Conservation (phyloP, 2,797 vertebrate genomes). For the Natrix natrix region DNA sequence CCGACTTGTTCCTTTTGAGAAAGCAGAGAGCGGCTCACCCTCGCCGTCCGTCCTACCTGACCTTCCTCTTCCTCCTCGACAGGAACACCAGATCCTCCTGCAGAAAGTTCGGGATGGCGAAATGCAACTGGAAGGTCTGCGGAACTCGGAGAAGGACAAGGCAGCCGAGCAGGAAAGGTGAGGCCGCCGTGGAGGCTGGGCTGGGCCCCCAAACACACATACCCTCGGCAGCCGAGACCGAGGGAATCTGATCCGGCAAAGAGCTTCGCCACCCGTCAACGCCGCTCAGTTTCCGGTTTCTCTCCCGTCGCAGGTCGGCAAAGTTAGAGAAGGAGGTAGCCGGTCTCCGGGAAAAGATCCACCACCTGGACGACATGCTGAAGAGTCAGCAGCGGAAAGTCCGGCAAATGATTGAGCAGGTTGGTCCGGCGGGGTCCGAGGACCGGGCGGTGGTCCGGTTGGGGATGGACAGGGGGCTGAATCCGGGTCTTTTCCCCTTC, state of each 20-base stretch:
- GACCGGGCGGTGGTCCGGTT: not conserved
- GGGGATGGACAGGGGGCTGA: not conserved
- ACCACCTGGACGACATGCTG: slow-evolving; percentile 95
- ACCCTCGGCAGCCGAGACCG: not conserved
- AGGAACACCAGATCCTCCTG: slow-evolving; percentile 81
- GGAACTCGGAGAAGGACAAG: slow-evolving; percentile 72
- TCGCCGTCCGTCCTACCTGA: rapidly evolving
- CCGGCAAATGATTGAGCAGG: slow-evolving; percentile 96
- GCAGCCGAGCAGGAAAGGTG: slow-evolving; percentile 77
- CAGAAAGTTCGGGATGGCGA: slow-evolving; percentile 76
- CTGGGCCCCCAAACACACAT: not conserved
- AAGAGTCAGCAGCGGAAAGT: slow-evolving; percentile 96
- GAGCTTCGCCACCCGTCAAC: no score
- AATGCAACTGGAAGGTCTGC: slow-evolving; percentile 75
- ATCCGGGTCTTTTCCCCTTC: not conserved
- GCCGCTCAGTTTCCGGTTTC: not conserved
- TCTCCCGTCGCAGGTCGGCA: slow-evolving; percentile 71
- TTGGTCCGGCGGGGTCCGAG: slow-evolving; percentile 29
- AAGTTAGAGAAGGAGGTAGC: slow-evolving; percentile 88
- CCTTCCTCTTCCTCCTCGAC: slow-evolving; percentile 7
- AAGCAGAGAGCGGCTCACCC: not conserved
- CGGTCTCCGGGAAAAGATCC: slow-evolving; percentile 87
- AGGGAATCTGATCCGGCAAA: no score
- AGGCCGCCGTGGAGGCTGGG: slow-evolving; percentile 8
- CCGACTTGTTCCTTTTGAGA: not conserved